Evolutionary conservation across 2,888 invertebrate genomes (phyloP).

Genomic region (Subacronicta megacephala): DNA sequence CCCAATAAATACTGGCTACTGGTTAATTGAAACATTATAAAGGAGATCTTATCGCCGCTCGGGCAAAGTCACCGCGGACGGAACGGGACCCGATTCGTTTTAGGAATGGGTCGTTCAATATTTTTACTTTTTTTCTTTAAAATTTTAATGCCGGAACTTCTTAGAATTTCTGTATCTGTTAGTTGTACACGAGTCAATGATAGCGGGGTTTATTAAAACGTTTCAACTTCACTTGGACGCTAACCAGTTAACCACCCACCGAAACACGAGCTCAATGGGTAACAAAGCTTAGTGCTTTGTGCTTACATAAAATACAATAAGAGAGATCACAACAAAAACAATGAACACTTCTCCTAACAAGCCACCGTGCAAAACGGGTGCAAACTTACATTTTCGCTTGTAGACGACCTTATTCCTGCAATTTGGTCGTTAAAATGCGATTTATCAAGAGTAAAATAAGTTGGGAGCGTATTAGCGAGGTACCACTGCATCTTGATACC

Average conservation of each 20-base stretch:
- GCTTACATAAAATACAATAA: constrained; percentile 69
- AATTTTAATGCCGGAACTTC: constrained; percentile 59
- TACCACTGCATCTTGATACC: constrained; percentile 65
- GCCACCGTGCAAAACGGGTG: constrained; percentile 73
- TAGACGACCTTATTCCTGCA: constrained; percentile 31
- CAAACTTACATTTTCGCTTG: constrained; percentile 47
- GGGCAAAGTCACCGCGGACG: constrained; percentile 77
- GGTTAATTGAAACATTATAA: constrained; percentile 89
- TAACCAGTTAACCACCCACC: constrained; percentile 62
- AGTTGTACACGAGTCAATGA: constrained; percentile 51
- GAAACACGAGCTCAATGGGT: constrained; percentile 68
- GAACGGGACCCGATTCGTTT: constrained; percentile 68
- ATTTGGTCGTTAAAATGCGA: constrained; percentile 48
- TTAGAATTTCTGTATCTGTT: constrained; percentile 58
- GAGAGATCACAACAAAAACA: constrained; percentile 75
- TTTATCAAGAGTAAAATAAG: constrained; percentile 21
- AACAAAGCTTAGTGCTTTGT: constrained; percentile 71
- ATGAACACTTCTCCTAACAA: constrained; percentile 79
- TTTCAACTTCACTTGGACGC: constrained; percentile 27
- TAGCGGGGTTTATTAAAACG: constrained; percentile 41
- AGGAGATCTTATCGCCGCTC: constrained; percentile 80
- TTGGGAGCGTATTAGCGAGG: constrained; percentile 59
- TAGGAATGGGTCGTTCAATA: constrained; percentile 68
- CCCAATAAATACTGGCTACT: constrained; percentile 88
- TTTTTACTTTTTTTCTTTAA: constrained; percentile 60